Conservation (phyloP, 2,797 vertebrate species). For the Momotus momota region DNA sequence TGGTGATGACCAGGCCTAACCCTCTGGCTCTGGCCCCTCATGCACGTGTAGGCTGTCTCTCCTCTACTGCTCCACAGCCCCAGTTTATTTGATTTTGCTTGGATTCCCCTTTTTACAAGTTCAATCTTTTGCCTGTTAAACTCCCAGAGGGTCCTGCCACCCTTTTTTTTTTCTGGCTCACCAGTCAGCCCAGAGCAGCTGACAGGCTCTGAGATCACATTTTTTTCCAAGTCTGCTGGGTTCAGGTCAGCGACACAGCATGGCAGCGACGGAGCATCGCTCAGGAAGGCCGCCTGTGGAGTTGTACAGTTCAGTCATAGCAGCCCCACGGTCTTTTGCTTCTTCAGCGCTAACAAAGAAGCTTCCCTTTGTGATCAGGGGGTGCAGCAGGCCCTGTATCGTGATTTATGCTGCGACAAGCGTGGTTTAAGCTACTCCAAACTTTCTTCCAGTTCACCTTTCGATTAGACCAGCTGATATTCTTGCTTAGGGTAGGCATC, state of each 20-base stretch:
- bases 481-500: neutral
- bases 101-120: neutral
- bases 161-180: neutral
- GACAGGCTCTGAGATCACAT: neutral
- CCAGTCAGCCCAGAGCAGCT: neutral
- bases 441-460: neutral
- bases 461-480: neutral
- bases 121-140: neutral
- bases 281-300: neutral
- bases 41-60: neutral
- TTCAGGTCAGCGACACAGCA: neutral
- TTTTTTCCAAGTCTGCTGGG: neutral
- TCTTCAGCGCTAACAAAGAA: neutral
- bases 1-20: neutral
- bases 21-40: neutral
- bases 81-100: neutral
- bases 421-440: neutral
- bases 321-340: neutral
- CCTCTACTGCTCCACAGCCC: neutral
- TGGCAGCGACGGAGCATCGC: accelerated
- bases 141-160: neutral
- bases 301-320: neutral
- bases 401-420: neutral
- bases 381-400: too few relatives aligned
- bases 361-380: neutral